Evolutionary conservation across 2,113 vertebrate genomes (phyloP).

Genomic region (Sterna hirundo): DNA sequence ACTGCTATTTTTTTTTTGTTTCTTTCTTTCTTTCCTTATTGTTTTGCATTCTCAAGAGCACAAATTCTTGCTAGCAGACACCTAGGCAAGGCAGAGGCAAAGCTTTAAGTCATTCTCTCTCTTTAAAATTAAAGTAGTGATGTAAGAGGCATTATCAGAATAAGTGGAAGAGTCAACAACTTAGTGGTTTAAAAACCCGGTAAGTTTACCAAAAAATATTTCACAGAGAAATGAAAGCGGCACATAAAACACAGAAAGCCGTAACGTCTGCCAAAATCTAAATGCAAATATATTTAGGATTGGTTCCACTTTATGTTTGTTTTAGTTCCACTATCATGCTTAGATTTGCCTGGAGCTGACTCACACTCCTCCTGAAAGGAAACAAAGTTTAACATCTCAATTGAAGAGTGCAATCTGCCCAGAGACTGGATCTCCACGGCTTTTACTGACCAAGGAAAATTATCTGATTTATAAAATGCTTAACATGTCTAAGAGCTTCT

Average conservation of each 20-base stretch:
- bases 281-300: conserved; percentile 55
- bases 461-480: conserved; percentile 32
- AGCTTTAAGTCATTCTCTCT: neutral
- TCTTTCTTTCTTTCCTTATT: neutral
- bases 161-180: conserved; percentile 44
- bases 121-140: neutral
- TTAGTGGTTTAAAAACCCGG: conserved; percentile 5
- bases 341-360: conserved; percentile 41
- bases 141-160: neutral
- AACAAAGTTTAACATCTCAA: conserved; percentile 41
- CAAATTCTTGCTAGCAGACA: neutral
- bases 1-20: neutral
- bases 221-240: conserved; percentile 19
- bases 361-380: conserved; percentile 7
- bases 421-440: neutral
- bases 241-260: conserved; percentile 40
- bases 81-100: neutral
- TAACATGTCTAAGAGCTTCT: conserved; percentile 33
- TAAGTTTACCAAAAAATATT: conserved; percentile 35
- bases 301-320: conserved; percentile 61
- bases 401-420: conserved; percentile 5
- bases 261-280: conserved; percentile 53
- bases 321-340: conserved; percentile 34
- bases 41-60: neutral
- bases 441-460: conserved; percentile 46